Evolutionary conservation across 2,888 invertebrate genomes (phyloP), one percentile per base, ranked within the genome.

Genomic region (Sisyra terminalis): DNA sequence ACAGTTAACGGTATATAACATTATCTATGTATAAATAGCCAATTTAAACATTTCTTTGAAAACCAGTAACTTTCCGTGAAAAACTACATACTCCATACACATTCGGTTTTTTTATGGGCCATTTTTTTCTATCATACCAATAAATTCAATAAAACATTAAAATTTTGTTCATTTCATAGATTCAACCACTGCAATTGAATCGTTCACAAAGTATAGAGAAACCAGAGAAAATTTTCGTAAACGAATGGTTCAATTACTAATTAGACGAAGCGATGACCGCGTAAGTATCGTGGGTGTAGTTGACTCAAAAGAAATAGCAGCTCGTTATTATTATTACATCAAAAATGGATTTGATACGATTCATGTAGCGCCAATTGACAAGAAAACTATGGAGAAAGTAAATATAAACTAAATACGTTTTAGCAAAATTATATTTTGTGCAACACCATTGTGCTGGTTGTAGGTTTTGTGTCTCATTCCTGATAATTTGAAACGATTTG

Each of bases 321-420:
- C 83, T 40, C 71, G 88, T 47, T 93, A 93, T 61, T 87, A 89
- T 58, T 89, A 88, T 59, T 94, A 90, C 55, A 75, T 93, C 39
- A 78, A 81, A 53, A 81, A 89, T 58, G 93, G 92, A 0, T 82
- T 93, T 36, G 90, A 90, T 56, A 89, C 89, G 3, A 78, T 82
- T 47, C 83, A 90, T 56, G 86, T 93, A 1, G 83, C 89, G 1
- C 82, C 89, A 2, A 70, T 93, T 56, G 84, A 85, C 54, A 70
- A 73, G 44, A 69, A 70, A 52, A 76, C 85, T 55, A 65, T 92
- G 45, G 66, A 71, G 35, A 67, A 67, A 49, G 78, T 77, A 50
- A 49, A 49, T 35, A 35, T 35, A n/a, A n/a, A n/a, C n/a, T n/a
- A n/a, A n/a, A n/a, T n/a, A n/a, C n/a, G n/a, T n/a, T n/a, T n/a